Base-by-base conservation (phyloP, 2,113 vertebrate species). In the Athene noctua region DNA sequence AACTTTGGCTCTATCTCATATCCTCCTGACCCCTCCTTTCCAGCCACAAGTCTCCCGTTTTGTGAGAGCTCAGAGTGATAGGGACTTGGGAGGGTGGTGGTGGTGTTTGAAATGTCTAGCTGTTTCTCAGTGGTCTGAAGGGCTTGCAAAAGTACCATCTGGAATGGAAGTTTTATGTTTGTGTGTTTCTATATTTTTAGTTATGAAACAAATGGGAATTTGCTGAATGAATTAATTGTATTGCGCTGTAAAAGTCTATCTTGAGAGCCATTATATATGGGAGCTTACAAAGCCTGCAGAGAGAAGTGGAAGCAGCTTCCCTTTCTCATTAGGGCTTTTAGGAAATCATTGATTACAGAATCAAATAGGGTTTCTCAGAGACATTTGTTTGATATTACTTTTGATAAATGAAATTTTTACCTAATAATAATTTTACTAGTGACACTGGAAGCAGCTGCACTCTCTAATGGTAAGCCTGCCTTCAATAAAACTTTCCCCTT, bases 171-270 rank as follows among this genome's bases (percentile, higher is more conserved):
- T 77, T 62, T 85, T 21, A 57, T 89, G 63, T 83, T 95, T 94
- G 67, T 82, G 36, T 80, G 42, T 87, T 95, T 92, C 72, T 96
- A 0, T 84, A 52, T 88, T 92, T 94, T 86, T 87, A 70, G 74
- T 94, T 95, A 92, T 55, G 61, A 94, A 97, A 96, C 86, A 94
- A 94, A 84, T 59, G 93, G 94, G 94, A 95, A 77, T 97, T 92
- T 94, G 85, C 72, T 91, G 91, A 94, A 90, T 46, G 57, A 94
- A 96, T 97, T 92, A 96, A 96, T 94, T 96, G 92, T 93, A 57
- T 68, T 82, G 81, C 5, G 5, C 65, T 63, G 61, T 92, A 81
- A 86, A 96, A 79, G 68, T 86, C 79, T 92, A 0, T 94, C 90
- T 38, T 71, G 86, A 96, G 92, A 94, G 66, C 75, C 20, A 12